Evolutionary conservation across 2,113 vertebrate species (phyloP).

Genomic region (Odocoileus hemionus): DNA sequence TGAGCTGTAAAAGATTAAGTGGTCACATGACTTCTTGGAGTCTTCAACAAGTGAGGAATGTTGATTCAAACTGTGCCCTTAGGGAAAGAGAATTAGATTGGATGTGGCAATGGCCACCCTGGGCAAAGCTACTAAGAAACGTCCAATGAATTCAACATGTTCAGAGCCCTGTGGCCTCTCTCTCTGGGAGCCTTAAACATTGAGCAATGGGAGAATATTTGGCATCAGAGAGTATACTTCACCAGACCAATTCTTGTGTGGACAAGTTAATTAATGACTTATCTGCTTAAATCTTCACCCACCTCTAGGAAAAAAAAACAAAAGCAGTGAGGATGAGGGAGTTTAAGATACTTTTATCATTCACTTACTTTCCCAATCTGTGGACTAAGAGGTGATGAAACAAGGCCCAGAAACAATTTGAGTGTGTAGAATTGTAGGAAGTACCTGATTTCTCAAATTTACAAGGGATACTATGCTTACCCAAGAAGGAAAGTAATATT

Average conservation of each 20-base stretch:
- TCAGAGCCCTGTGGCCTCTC: neutral
- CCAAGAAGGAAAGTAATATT: neutral
- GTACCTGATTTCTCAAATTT: neutral
- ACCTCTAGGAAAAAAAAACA: constrained; percentile 12
- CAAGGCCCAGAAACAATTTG: neutral
- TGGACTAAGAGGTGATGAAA: neutral
- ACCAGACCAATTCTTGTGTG: neutral
- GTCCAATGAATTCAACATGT: neutral
- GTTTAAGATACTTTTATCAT: neutral
- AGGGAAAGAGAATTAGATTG: constrained; percentile 5
- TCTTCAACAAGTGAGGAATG: constrained; percentile 13
- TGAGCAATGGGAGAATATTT: neutral
- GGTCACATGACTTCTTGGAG: neutral
- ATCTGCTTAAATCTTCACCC: neutral
- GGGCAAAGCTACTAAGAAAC: neutral
- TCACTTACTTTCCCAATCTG: neutral
- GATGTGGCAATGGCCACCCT: neutral
- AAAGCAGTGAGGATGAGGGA: neutral
- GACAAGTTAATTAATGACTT: neutral
- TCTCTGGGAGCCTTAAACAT: neutral
- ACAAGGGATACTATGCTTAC: neutral
- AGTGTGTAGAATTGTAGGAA: neutral
- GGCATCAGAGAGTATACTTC: neutral
- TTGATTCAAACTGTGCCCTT: neutral
- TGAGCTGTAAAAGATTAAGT: constrained; percentile 41